Base-by-base conservation (phyloP, 2,797 vertebrate species). In the Gobio occitaniae region DNA sequence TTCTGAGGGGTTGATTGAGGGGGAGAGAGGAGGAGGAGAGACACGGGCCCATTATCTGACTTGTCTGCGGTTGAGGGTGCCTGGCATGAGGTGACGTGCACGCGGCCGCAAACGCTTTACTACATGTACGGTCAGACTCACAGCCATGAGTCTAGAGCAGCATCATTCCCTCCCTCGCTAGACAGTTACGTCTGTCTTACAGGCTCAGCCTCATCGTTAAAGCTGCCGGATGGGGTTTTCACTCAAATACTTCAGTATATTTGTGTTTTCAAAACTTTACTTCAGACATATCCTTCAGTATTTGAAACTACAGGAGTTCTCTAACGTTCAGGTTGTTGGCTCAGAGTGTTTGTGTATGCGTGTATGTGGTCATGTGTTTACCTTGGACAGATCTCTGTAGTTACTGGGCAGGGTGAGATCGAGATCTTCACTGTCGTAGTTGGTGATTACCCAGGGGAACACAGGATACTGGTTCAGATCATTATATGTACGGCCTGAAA, bases 381-480 rank as follows among this genome's bases (percentile, higher is more conserved):
- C 98, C 97, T 99, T 99, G 84, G 98, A 99, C 86, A 99, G 95
- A 94, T 99, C 98, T 94, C 98, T 96, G 94, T 97, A 99, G 95
- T 99, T 99, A 95, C 97, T 99, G 72, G 98, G 98, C 90, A 99
- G 95, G n/a, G 97, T 99, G 87, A 99, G 96, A 93, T 99, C 98
- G 92, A 99, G 89, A 82, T 97, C 97, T 86, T 96, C 97, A 4
- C 97, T 96, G 78, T 99, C 98, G 72, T 99, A 99, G 94, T 99
- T 99, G 90, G 97, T 99, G 93, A 99, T 97, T 83, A 99, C 96
- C 98, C 98, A 99, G 4, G 98, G 98, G 93, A 99, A 99, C 85
- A 99, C 97, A 1, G 98, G 98, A 88, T 99, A 99, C 92, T 99
- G 98, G 94, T 98, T 99, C 84, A 99, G 94, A 92, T 99, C 98